Percentiles rank a stretch among this genome's conserved stretches.
Evolutionary conservation across 2,888 invertebrate species (phyloP).

Genomic region (Dynastes maya): DNA sequence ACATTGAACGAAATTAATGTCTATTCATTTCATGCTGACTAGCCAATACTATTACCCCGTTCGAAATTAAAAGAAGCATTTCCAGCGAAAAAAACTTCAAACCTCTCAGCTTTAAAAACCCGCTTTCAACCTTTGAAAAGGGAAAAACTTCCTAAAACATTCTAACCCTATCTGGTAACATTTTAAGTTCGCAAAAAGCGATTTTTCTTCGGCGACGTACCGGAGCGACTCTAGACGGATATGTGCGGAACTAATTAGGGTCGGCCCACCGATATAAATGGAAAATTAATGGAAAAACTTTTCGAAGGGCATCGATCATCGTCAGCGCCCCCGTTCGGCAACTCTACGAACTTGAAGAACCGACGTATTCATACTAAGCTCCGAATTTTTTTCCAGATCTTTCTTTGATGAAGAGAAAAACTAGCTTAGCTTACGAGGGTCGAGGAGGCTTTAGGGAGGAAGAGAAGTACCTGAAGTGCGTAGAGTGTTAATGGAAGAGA

Average conservation of each 20-base stretch:
- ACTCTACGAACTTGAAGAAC: background rate
- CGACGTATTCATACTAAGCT: slow-evolving; percentile 4
- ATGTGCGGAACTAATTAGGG: slow-evolving; percentile 24
- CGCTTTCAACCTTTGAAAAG: background rate
- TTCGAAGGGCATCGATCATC: slow-evolving; percentile 24
- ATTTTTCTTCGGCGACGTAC: slow-evolving; percentile 5
- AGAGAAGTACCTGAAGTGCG: background rate
- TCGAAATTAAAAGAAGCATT: slow-evolving; percentile 16
- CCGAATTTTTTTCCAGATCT: background rate
- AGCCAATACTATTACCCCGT: slow-evolving; percentile 2
- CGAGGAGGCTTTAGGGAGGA: background rate
- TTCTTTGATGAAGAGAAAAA: background rate
- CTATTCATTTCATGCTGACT: background rate
- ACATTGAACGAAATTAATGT: too few relatives aligned
- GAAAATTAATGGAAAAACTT: slow-evolving; percentile 30
- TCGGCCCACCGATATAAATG: slow-evolving; percentile 18
- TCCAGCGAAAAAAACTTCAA: background rate
- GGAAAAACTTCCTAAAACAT: background rate
- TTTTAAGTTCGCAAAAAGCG: background rate
- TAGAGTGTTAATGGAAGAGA: background rate
- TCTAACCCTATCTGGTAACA: too few relatives aligned
- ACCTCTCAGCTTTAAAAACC: slow-evolving; percentile 3
- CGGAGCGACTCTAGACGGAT: background rate
- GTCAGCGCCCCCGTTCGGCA: slow-evolving; percentile 14
- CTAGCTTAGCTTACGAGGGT: background rate